Base-by-base conservation (phyloP, 2,113 vertebrate species). In the Alethe castanea region DNA sequence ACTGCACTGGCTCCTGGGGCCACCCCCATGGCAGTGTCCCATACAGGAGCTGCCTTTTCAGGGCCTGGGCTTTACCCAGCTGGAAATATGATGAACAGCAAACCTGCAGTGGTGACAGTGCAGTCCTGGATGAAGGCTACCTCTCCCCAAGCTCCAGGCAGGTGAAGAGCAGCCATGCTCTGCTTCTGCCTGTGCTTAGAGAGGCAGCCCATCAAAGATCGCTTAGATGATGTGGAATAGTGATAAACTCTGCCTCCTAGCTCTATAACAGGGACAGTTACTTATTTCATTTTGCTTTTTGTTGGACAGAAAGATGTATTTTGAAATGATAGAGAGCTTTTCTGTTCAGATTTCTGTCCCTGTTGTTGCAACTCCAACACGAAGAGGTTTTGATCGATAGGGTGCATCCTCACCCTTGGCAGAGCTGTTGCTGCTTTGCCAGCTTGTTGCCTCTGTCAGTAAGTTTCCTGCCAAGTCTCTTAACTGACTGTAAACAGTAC, bases 151-250 rank as follows among this genome's bases (percentile, higher is more conserved):
- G 31, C 61, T 44, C 31, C 33, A 36, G 53, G 33, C 36, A 44
- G 36, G 22, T 4, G 53, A 33, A 28, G 36, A 36, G 20, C 31
- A 31, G 33, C 45, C 3, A 6, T 0, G 0, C 33, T 50, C 44
- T 66, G 44, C 61, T 59, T 67, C 53, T 0, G 0, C 44, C 36
- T 44, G 31, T 52, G 53, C 20, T 42, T 42, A 11, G 35, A 25
- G 61, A 50, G 13, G 36, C 14, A 26, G 22, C 10, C 20, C 61
- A 36, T 26, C 44, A 60, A 36, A 77, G 19, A 35, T 33, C 11
- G 15, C 3, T 2, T 10, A 26, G 44, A 4, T 67, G 9, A 26
- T 36, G 36, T 59, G 45, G 17, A 59, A 33, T 33, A 36, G 11
- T 5, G 31, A 45, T 52, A 31, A 66, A 22, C 33, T 67, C 25